phyloP scores from a whole-genome alignment of 2,113 vertebrate species.

The Sylvilagus bachmani region DNA sequence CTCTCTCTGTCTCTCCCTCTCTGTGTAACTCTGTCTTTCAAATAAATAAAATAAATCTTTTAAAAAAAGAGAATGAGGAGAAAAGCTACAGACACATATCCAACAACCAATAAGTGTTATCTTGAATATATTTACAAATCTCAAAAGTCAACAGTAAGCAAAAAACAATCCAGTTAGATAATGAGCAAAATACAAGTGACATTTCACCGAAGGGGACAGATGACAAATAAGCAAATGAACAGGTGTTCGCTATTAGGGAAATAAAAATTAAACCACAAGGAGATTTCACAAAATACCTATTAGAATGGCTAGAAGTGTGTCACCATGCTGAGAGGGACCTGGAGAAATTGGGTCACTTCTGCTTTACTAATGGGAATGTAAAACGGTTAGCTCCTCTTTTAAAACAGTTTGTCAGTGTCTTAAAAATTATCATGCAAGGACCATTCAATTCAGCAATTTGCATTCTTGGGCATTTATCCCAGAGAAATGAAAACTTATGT shows the following conservation, averaged over 20 bases:
- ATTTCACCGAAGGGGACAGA: not conserved
- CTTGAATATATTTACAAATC: constrained; percentile 19
- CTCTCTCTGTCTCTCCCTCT: no score
- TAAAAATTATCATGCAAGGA: constrained; percentile 48
- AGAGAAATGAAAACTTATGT: constrained; percentile 45
- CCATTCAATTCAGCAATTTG: not conserved
- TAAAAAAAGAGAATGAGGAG: not conserved
- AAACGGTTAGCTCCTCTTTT: not conserved
- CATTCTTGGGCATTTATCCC: constrained; percentile 30
- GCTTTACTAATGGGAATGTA: not conserved
- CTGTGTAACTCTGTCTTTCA: no score
- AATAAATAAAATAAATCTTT: no score
- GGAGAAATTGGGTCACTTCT: not conserved
- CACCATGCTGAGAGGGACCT: not conserved
- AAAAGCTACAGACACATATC: not conserved
- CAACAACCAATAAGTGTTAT: not conserved
- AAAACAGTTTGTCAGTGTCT: constrained; percentile 47
- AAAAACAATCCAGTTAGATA: constrained; percentile 22
- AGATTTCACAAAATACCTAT: not conserved
- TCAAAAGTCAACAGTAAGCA: constrained; percentile 28
- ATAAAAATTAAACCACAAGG: not conserved
- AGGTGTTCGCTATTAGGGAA: not conserved
- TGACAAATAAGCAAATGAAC: not conserved
- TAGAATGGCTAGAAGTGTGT: not conserved
- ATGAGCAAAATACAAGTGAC: not conserved